Evolutionary conservation across 2,888 invertebrate species (phyloP), one percentile per base, ranked within the genome.

Genomic region (Shargacucullia verbasci): DNA sequence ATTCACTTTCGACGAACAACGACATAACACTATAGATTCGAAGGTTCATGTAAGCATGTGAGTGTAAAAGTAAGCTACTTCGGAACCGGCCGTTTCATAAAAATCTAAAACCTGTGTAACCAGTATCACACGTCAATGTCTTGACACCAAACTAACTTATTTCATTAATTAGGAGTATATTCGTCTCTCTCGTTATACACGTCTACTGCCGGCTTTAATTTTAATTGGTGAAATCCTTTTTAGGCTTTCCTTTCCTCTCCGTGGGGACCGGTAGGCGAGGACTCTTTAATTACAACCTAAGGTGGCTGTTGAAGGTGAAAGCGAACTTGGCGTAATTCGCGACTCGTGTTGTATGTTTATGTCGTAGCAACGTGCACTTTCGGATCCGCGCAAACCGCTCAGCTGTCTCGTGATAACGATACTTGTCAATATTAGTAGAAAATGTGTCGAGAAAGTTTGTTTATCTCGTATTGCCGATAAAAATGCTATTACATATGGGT

Each of bases 1-100:
- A 83, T 90, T 93, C 92, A 90, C 93, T 93, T 93, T 93, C 93
- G 83, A 87, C 83, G 82, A 84, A 80, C 78, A 78, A 80, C 84
- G 81, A 82, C 81, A 82, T 83, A 81, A 83, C 82, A 82, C 81
- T 81, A 83, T 80, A 77, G 79, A 83, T 82, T 79, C 73, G 71
- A 78, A 62, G 64, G 62, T 20, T 20, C 20, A 20, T 20, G 20
- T 20, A 20, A 60, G 53, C 57, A 44, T 58, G 71, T 70, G 66
- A 68, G 59, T 47, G 37, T 65, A 70, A 68, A 58, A 45, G 37
- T 65, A 70, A 73, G 61, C 67, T 61, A 66, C 70, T 70, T 68
- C 56, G 49, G 46, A 84, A 85, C 84, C 70, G 73, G 82, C 77
- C 70, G 57, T 71, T 70, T 59, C 37, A 50, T 67, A 53, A 53